Evolutionary conservation across 2,888 invertebrate species (phyloP).

Genomic region (Cataglyphis altisquamis): DNA sequence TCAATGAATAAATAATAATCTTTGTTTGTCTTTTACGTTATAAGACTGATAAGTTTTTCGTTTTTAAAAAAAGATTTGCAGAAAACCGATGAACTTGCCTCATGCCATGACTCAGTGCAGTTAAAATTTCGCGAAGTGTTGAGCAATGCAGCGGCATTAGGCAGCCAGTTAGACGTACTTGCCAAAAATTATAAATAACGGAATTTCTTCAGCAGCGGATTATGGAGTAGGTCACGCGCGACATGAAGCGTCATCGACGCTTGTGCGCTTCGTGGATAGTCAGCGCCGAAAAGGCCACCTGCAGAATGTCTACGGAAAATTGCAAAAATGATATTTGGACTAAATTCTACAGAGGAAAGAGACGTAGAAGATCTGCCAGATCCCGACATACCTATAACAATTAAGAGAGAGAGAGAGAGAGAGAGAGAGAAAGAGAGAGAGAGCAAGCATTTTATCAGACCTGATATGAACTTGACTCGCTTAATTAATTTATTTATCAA

Average conservation of each 20-base stretch:
- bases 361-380: not conserved
- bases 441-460: not conserved
- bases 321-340: not conserved
- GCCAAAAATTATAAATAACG: slow-evolving; percentile 85
- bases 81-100: slow-evolving; percentile 32
- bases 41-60: not conserved
- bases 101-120: slow-evolving; percentile 24
- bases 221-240: slow-evolving; percentile 78
- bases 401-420: not conserved
- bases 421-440: too few species aligned
- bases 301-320: not conserved
- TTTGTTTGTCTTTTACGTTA: not conserved
- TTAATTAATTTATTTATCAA: not conserved
- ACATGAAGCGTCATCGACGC: slow-evolving; percentile 72
- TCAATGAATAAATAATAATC: not conserved
- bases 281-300: not conserved
- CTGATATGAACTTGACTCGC: not conserved
- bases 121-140: slow-evolving; percentile 70
- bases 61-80: slow-evolving; percentile 14
- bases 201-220: slow-evolving; percentile 78
- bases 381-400: not conserved
- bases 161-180: slow-evolving; percentile 76
- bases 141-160: slow-evolving; percentile 83
- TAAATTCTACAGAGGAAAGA: not conserved
- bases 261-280: slow-evolving; percentile 24